Evolutionary conservation across 1,140 invertebrate species (phyloP).

Genomic region (Helicoverpa armigera): DNA sequence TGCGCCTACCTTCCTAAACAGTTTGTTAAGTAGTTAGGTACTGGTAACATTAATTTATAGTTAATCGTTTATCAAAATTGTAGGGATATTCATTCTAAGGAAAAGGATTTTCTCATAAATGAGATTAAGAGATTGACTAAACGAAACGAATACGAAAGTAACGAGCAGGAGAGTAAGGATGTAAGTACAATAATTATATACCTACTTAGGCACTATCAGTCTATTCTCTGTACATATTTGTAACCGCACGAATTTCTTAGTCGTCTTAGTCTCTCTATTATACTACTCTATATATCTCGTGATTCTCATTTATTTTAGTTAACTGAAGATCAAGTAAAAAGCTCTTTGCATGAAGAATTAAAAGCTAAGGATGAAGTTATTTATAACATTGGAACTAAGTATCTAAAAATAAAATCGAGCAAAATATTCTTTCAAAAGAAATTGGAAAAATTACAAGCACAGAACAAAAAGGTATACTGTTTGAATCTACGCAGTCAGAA

Average conservation of each 20-base stretch:
- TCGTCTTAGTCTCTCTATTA: too few relatives aligned
- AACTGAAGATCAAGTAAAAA: conserved; percentile 49
- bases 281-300: not conserved
- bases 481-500: too few relatives aligned
- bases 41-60: too few relatives aligned
- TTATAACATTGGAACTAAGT: conserved; percentile 62
- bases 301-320: conserved; percentile 26
- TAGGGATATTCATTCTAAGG: conserved; percentile 61
- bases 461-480: conserved; percentile 53
- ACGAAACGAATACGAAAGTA: conserved; percentile 42
- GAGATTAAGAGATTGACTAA: conserved; percentile 56
- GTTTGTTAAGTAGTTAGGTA: too few relatives aligned
- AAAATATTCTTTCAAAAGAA: conserved; percentile 57
- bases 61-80: conserved; percentile 19
- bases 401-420: conserved; percentile 60
- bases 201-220: not conserved
- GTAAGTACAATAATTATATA: conserved; percentile 35
- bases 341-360: conserved; percentile 54
- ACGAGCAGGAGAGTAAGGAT: conserved; percentile 27
- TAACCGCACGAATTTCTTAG: too few relatives aligned
- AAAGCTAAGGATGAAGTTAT: conserved; percentile 63
- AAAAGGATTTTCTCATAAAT: conserved; percentile 61
- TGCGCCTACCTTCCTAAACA: too few relatives aligned
- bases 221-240: too few relatives aligned
- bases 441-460: conserved; percentile 51